phyloP scores from a whole-genome alignment of 1,140 invertebrate genomes.

The Trichonephila inaurata region DNA sequence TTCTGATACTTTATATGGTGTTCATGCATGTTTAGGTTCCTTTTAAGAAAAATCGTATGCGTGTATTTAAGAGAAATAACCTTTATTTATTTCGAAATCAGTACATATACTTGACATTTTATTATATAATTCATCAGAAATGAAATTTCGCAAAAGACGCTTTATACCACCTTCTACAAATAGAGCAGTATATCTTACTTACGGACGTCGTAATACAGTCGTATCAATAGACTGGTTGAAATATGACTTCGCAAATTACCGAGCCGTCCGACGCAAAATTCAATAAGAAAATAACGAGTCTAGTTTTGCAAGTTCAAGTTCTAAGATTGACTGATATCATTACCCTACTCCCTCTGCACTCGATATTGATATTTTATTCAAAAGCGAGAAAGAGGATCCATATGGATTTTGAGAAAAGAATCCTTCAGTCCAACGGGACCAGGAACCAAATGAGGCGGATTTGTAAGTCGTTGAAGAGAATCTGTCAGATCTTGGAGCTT shows the following conservation, averaged over 20 bases:
- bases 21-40: no score
- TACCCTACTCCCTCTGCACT: neutral
- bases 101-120: neutral
- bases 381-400: neutral
- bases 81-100: neutral
- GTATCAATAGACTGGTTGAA: neutral
- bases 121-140: neutral
- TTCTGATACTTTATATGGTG: no score
- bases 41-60: no score
- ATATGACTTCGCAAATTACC: neutral
- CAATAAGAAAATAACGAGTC: neutral
- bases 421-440: constrained; percentile 10
- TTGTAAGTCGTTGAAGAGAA: constrained; percentile 23
- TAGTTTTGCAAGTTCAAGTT: neutral
- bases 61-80: no score
- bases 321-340: neutral
- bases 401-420: neutral
- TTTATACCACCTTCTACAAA: neutral
- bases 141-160: neutral
- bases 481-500: constrained; percentile 18
- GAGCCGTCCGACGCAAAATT: neutral
- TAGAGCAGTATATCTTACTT: neutral
- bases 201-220: neutral
- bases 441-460: constrained; percentile 11
- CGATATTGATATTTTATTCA: constrained; percentile 25